phyloP scores from a whole-genome alignment of 1,140 invertebrate species.

The Chironomus tepperi region DNA sequence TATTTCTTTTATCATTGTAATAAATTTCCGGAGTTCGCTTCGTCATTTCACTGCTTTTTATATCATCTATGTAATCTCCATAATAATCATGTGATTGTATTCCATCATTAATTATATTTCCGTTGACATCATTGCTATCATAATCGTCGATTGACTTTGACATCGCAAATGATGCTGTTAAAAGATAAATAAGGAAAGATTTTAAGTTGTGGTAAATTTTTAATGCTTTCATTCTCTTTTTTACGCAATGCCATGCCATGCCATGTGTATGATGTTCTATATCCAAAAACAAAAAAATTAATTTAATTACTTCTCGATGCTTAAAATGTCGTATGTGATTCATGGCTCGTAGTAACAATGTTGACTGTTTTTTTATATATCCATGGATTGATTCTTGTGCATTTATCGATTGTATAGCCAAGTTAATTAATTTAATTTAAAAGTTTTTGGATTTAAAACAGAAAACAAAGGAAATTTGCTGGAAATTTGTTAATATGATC shows the following conservation, averaged over 20 bases:
- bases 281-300: background rate
- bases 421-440: too few species aligned
- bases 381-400: too few species aligned
- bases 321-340: too few species aligned
- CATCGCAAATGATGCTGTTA: background rate
- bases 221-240: too few species aligned
- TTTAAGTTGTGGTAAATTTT: background rate
- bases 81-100: conserved; percentile 16
- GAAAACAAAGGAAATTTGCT: too few species aligned
- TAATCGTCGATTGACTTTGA: background rate
- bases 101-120: conserved; percentile 9
- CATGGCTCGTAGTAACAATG: too few species aligned
- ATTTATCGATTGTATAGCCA: too few species aligned
- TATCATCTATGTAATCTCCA: background rate
- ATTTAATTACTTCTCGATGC: background rate
- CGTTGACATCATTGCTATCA: background rate
- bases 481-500: too few species aligned
- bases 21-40: conserved; percentile 16
- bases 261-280: too few species aligned
- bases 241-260: too few species aligned
- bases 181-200: background rate
- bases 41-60: background rate
- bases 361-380: too few species aligned
- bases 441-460: too few species aligned
- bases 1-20: background rate